Evolutionary conservation across 2,113 vertebrate genomes (phyloP), one percentile per base, ranked within the genome.

Genomic region (Callithrix jacchus): DNA sequence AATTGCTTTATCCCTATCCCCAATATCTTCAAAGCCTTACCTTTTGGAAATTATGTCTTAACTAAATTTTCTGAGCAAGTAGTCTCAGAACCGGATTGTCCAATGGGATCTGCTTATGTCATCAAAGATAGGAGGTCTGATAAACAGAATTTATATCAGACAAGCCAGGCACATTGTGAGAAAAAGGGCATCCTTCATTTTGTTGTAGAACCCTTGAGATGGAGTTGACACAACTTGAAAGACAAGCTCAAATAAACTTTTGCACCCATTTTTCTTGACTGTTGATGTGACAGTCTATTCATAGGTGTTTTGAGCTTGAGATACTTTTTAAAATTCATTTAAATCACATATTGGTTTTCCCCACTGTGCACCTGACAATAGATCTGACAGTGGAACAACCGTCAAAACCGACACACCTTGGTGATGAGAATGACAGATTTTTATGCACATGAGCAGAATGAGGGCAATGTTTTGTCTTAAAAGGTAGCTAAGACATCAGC

Each of bases 51-150:
- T 85, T 76, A 77, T 30, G 14, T 27, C 35, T 87, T 95, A 54
- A 87, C 70, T 96, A 64, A 92, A 94, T 79, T 87, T 96, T 92
- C 84, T 97, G 37, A 89, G 52, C 47, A 45, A 87, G 54, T 45
- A 76, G 12, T 90, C 32, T 96, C 68, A 89, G 58, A 88, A 40
- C 1, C 56, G 96, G 21, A 30, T 87, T 95, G 95, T 95, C 93
- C 88, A 80, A 86, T 74, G 25, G 21, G 66, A 92, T 49, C 30
- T 58, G 32, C 47, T 87, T 35, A 52, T 35, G 40, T 56, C 82
- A 76, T 89, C 49, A 40, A 91, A 97, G 97, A 86, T 79, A 71
- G 85, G 76, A 68, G 66, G 1, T 54, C 25, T 94, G 40, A 25
- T 54, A 70, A 90, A 93, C 6, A 87, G 49, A 45, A 6, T 52